Base-by-base conservation (phyloP, 2,113 vertebrate species). In the Leptocoma aspasia region DNA sequence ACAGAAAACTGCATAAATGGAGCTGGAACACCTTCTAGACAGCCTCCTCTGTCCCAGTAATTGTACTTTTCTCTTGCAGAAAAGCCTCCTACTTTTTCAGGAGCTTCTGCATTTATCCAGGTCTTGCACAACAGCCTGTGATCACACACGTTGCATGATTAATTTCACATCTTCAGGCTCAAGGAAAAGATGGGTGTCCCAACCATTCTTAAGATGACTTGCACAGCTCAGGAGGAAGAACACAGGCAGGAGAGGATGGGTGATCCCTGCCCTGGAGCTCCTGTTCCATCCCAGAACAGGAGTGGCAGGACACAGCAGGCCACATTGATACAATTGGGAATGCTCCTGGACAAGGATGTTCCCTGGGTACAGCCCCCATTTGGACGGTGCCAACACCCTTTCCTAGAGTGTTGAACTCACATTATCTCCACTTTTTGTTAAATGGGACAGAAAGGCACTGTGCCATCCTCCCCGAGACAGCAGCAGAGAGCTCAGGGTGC, bases 271-370 rank as follows among this genome's bases (percentile, higher is more conserved):
- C 35, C 49, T 39, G 61, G 35, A 90, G 39, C 53, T 33, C 3
- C 0, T 27, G 27, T 56, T 60, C 42, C 30, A 87, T 9, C 19
- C 50, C 50, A 66, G 52, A 35, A 5, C 44, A 59, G 18, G 23
- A 63, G 17, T 9, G 23, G 31, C 24, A 86, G 82, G 56, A 76
- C 28, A 30, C 2, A 57, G 57, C 65, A 78, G 76, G 17, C 24
- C 20, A 31, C 0, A 0, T 6, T 39, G 52, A 15, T 35, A 49
- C 0, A 1, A 13, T 33, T 23, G n/a, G n/a, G 31, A 49, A 6
- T 56, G 31, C 22, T 44, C 26, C 47, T 18, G 53, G 19, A 30
- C 24, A 47, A 60, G 41, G 33, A 56, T 68, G 21, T 35, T 89
- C 52, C 35, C 21, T 64, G 39, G 10, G 44, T 16, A 47, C 27